Base-by-base conservation (phyloP, 1,140 invertebrate genomes). In the Thaumatotibia leucotreta region DNA sequence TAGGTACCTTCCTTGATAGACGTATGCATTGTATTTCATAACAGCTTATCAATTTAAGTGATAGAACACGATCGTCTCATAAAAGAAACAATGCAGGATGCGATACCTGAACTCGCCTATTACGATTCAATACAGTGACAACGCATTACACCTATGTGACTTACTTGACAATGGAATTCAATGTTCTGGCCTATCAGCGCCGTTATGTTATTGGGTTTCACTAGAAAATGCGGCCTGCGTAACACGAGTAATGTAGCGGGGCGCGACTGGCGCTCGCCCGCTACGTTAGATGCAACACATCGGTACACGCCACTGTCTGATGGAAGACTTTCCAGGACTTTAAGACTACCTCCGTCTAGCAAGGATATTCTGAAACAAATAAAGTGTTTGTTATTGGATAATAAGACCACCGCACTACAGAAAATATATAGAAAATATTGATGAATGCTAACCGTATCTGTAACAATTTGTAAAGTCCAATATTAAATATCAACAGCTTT, bases 231-330 rank as follows among this genome's bases (percentile, higher is more conserved):
- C 74, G 91, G 91, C 83, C 89, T 82, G n/a, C 87, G 88, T 80
- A 92, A 95, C 64, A 98, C 97, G 61, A 95, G 95, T 4, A 98
- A 91, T 29, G 93, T 94, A 6, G 96, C 97, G 14, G 94, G 92
- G 17, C 90, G 85, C 4, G 95, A 96, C 82, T 97, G 96, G 79
- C 95, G 94, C 66, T 93, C 93, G n/a, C 96, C 97, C 2, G 96
- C 97, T 73, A 97, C 93, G 87, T 98, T 98, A 66, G 95, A 94
- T 1, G 97, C 97, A 14, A 96, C 90, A 88, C 97, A 98, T 74
- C 96, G 94, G 88, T 98, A 98, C 65, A 94, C 93, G 31, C 97
- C 97, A 72, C 96, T 95, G 86, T 98, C 97, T 27, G 94, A 92
- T 76, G 96, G 94, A 70, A 95, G 92, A 22, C 97, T 96, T 84